Base-by-base conservation (phyloP, 2,113 vertebrate genomes). In the Carassius auratus region DNA sequence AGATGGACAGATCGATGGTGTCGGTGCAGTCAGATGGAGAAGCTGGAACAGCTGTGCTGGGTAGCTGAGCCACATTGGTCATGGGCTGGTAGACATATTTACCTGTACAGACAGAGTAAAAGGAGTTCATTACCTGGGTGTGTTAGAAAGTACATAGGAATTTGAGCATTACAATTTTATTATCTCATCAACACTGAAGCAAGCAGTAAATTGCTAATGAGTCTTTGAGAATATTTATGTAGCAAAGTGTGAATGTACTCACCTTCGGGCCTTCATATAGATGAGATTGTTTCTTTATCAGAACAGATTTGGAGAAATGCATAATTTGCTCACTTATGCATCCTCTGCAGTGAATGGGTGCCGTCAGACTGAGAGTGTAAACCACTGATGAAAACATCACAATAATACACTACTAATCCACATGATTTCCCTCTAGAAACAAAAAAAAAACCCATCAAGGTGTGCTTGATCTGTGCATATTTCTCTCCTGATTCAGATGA, bases 11-110 rank as follows among this genome's bases (percentile, higher is more conserved):
- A 93, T 97, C 95, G 68, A 99, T 96, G 90, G 96, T 97, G 94
- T 95, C 94, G 0, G 95, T 92, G 71, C 94, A 87, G 81, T 97
- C 96, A 1, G 95, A 92, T 1, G 94, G 95, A 0, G 88, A 88
- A 0, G 91, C 78, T 0, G 98, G 98, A 81, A 99, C 97, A 68
- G 96, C 91, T 0, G 98, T 99, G 95, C 97, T 99, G 23, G 98
- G 98, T 38, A 99, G 96, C 91, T 95, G 96, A 87, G 97, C 97
- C 85, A 99, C 98, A 0, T 96, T 97, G 61, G 98, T 99, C 98
- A 99, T 99, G 85, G 97, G 97, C 91, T 99, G 98, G 88, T 99
- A 99, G 23, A 99, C 97, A 0, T 99, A 99, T 91, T 98, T 98
- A 93, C 98, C 98, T 99, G 90, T 0, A 85, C 86, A 66, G 84